These are phyloP conservation scores for Sebastes reedi DNA, from an alignment of 2,797 vertebrate genomes.

Conservation along the genomic window DNA sequence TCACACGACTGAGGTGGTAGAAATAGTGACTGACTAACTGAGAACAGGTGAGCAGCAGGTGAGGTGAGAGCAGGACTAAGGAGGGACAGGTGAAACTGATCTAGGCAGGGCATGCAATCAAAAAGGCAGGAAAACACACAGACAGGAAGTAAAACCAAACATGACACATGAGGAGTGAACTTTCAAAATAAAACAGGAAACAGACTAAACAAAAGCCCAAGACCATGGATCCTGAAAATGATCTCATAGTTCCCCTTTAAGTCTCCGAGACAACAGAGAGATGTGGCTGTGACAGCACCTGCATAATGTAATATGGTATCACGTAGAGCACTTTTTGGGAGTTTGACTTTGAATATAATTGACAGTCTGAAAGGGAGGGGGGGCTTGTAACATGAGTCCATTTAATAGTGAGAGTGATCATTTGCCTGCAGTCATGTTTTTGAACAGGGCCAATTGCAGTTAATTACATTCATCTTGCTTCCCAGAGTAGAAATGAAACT, in stretches of 20 bases:
- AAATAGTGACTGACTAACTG: too few relatives aligned
- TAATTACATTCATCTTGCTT: neutral
- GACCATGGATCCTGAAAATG: neutral
- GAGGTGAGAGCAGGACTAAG: neutral
- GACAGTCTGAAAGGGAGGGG: too few relatives aligned
- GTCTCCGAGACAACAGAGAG: too few relatives aligned
- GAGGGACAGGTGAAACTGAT: neutral
- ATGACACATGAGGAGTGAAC: neutral
- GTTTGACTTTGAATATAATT: neutral
- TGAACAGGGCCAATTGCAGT: neutral
- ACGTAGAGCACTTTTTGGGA: neutral
- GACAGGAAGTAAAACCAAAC: neutral
- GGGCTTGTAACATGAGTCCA: neutral
- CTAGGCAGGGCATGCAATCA: too few relatives aligned
- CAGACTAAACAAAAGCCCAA: neutral
- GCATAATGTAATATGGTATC: neutral
- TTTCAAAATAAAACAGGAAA: neutral
- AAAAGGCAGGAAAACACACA: neutral
- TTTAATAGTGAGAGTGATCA: neutral
- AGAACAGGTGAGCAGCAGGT: neutral
- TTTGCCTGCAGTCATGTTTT: neutral
- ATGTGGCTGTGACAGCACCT: neutral
- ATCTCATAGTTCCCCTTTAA: neutral
- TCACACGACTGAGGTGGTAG: too few relatives aligned
- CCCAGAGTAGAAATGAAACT: neutral